These are phyloP conservation scores for Drosophila dives DNA, from an alignment of 2,888 invertebrate species.

Conservation along the genomic window DNA sequence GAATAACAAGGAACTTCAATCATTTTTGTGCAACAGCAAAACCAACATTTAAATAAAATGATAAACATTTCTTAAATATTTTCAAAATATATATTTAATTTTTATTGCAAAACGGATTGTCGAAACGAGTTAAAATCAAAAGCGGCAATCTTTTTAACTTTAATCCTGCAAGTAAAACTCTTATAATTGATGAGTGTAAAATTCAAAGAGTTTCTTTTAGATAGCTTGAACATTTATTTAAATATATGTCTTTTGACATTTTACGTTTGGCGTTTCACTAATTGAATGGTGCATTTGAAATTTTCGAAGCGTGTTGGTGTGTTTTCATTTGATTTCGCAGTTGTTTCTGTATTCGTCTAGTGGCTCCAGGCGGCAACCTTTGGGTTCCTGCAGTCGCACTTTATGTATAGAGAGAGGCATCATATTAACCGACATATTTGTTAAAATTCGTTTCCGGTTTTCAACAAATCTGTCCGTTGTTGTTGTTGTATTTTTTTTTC, in stretches of 20 bases:
- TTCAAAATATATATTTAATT: constrained; percentile 7
- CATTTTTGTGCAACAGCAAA: constrained; percentile 64
- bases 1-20: constrained; percentile 69
- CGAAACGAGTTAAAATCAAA: not conserved
- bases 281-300: constrained; percentile 21
- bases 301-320: constrained; percentile 62
- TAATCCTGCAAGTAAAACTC: too few species aligned
- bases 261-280: not conserved
- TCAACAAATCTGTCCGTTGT: constrained; percentile 59
- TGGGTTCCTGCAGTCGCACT: constrained; percentile 63
- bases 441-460: constrained; percentile 26
- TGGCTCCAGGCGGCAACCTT: constrained; percentile 72
- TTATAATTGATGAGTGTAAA: not conserved
- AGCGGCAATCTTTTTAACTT: not conserved
- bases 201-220: not conserved
- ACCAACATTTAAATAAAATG: constrained; percentile 58
- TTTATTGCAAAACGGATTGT: not conserved
- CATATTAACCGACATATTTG: constrained; percentile 64
- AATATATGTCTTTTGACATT: not conserved
- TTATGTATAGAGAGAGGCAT: constrained; percentile 68
- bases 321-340: constrained; percentile 20
- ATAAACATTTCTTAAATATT: constrained; percentile 58
- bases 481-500: constrained; percentile 20
- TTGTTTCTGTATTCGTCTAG: constrained; percentile 50
- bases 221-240: constrained; percentile 37